Conservation (phyloP, 2,797 vertebrate species). For the Microctenopoma stevenorrisi region DNA sequence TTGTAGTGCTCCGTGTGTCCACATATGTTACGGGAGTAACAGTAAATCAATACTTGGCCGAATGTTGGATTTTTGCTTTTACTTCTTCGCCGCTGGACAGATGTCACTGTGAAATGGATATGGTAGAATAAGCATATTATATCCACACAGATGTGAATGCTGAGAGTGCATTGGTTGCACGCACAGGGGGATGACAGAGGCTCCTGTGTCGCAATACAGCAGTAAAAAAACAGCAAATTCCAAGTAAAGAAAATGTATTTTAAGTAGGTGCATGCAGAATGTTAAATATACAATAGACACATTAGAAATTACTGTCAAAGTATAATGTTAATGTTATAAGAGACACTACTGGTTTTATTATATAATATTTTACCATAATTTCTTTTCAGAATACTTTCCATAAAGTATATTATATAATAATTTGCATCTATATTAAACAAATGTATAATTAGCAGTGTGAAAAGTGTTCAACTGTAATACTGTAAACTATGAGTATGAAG, state of each 20-base stretch:
- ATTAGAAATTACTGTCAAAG: too few species aligned
- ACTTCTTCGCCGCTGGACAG: conserved; percentile 71
- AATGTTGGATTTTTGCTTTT: conserved; percentile 69
- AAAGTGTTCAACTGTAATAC: too few species aligned
- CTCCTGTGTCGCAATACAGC: not conserved
- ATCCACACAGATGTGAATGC: conserved; percentile 70
- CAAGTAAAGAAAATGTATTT: not conserved
- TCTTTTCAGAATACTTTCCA: too few species aligned
- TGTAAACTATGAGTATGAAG: too few species aligned
- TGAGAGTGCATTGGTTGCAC: conserved; percentile 44
- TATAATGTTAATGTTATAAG: too few species aligned
- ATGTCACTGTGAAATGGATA: conserved; percentile 81
- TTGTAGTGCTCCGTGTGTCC: conserved; percentile 47
- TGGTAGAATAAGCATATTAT: conserved; percentile 70
- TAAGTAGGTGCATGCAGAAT: too few species aligned
- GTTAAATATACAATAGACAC: too few species aligned
- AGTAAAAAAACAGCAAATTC: not conserved
- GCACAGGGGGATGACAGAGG: conserved; percentile 32
- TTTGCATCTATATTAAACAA: too few species aligned
- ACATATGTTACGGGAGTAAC: conserved; percentile 66
- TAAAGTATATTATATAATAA: too few species aligned
- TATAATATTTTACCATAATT: too few species aligned
- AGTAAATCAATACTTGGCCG: conserved; percentile 79
- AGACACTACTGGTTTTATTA: too few species aligned
- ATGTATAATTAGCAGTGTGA: too few species aligned